phyloP scores from a whole-genome alignment of 2,888 invertebrate species.

The Atherix ibis region DNA sequence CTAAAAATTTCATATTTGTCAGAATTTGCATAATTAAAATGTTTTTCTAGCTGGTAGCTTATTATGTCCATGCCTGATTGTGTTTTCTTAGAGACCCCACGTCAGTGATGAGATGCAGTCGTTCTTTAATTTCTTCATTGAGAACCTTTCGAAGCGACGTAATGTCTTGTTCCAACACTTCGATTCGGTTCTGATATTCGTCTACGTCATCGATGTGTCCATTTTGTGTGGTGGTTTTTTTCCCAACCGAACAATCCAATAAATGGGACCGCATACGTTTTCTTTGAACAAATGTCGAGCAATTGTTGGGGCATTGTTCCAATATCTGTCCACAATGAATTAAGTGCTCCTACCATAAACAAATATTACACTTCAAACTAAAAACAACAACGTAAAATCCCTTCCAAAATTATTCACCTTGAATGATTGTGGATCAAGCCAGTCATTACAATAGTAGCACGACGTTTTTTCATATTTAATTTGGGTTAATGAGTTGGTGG shows the following conservation, averaged over 20 bases:
- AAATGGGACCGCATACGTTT: conserved; percentile 43
- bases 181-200: conserved; percentile 18
- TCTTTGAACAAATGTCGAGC: conserved; percentile 53
- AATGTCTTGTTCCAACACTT: conserved; percentile 24
- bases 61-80: conserved; percentile 24
- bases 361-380: not conserved
- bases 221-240: not conserved
- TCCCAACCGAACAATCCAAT: conserved; percentile 27
- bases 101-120: conserved; percentile 29
- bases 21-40: too few relatives aligned
- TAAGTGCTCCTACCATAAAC: conserved; percentile 39
- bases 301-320: conserved; percentile 52
- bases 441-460: conserved; percentile 52
- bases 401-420: conserved; percentile 33
- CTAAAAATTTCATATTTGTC: too few relatives aligned
- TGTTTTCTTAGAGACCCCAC: conserved; percentile 30
- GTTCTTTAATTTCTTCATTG: conserved; percentile 31
- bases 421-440: conserved; percentile 46
- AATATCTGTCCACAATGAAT: conserved; percentile 55
- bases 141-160: conserved; percentile 22
- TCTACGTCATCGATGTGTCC: not conserved
- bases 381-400: not conserved
- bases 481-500: conserved; percentile 8
- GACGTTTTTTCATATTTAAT: conserved; percentile 36
- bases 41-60: too few relatives aligned